Evolutionary conservation across 2,797 vertebrate species (phyloP).

Genomic region (Hipposideros larvatus): DNA sequence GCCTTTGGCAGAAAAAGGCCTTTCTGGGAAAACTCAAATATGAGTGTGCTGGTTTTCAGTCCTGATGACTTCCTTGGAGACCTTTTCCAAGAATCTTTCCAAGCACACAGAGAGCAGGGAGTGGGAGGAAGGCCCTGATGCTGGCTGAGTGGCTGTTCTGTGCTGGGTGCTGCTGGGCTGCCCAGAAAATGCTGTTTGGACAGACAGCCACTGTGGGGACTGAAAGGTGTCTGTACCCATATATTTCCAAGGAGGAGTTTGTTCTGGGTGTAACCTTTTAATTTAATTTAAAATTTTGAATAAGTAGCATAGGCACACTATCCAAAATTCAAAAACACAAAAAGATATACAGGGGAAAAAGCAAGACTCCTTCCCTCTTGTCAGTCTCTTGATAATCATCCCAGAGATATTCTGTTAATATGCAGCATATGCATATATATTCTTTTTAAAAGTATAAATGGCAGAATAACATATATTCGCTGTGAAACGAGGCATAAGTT

Average conservation of each 20-base stretch:
- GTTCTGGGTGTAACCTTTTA: not conserved
- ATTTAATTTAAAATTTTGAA: not conserved
- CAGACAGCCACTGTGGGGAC: too few species aligned
- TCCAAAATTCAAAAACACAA: not conserved
- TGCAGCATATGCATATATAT: not conserved
- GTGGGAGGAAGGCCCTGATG: not conserved
- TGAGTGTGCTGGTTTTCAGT: constrained; percentile 45
- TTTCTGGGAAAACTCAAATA: constrained; percentile 68
- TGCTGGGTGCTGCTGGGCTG: not conserved
- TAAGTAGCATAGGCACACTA: not conserved
- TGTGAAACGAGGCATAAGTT: not conserved
- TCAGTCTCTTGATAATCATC: not conserved
- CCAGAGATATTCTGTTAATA: not conserved
- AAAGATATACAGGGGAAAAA: not conserved
- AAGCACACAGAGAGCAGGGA: not conserved
- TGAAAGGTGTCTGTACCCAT: not conserved
- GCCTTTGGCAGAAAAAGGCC: constrained; percentile 35
- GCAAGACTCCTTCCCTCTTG: not conserved
- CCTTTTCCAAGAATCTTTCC: not conserved
- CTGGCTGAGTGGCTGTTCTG: not conserved
- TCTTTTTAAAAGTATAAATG: not conserved
- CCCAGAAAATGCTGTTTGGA: not conserved
- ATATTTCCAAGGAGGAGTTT: not conserved
- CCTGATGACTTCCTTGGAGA: constrained; percentile 50
- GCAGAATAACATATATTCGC: not conserved